A percentile compares a stretch with the other conserved stretches of the same genome.
These are phyloP conservation scores for Salticus scenicus DNA, from an alignment of 2,888 invertebrate species.

Conservation along the genomic window DNA sequence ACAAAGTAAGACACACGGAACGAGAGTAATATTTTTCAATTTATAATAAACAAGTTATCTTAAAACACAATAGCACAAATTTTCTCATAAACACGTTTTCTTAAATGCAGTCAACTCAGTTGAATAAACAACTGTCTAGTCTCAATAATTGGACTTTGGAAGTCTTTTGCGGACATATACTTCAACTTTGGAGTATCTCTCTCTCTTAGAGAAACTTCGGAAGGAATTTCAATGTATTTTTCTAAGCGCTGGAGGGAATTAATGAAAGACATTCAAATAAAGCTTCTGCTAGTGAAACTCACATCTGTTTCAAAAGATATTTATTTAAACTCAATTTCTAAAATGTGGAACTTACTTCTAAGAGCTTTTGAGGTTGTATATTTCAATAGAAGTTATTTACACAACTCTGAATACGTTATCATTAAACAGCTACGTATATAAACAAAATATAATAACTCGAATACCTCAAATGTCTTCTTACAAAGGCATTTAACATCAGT, in stretches of 20 bases:
- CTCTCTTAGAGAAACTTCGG: background rate
- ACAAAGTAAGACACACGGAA: too few relatives aligned
- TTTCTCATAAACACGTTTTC: too few relatives aligned
- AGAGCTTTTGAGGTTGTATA: background rate
- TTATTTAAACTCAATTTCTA: background rate
- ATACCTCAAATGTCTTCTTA: too few relatives aligned
- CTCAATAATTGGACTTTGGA: background rate
- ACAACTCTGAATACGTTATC: background rate
- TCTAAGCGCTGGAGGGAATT: background rate
- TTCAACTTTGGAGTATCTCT: background rate
- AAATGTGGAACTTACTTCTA: background rate
- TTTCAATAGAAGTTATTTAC: background rate
- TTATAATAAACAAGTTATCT: too few relatives aligned
- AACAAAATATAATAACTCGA: too few relatives aligned
- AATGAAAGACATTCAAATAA: background rate
- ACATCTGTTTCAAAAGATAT: background rate
- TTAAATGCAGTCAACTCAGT: too few relatives aligned
- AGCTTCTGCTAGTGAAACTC: background rate
- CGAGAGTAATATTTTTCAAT: too few relatives aligned
- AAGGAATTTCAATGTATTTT: background rate
- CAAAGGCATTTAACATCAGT: too few relatives aligned
- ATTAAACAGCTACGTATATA: too few relatives aligned
- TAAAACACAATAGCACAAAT: too few relatives aligned
- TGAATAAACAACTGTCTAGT: background rate
- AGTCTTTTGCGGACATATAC: background rate